Evolutionary conservation across 1,140 invertebrate genomes (phyloP).

Genomic region (Hydropsyche tenuis): DNA sequence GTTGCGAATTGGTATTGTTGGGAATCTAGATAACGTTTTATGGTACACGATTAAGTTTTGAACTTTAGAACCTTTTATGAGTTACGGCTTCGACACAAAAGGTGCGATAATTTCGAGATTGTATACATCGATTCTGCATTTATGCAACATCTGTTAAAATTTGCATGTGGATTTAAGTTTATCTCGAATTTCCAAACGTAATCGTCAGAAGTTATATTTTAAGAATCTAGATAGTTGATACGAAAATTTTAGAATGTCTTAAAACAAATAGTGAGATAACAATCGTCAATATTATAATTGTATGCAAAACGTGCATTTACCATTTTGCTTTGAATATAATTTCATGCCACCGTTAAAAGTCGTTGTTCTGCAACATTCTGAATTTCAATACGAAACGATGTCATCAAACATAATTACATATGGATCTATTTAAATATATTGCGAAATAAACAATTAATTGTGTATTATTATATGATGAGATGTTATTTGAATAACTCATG

Average conservation of each 20-base stretch:
- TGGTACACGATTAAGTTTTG: not conserved
- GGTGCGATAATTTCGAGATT: slow-evolving; percentile 35
- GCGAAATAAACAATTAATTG: too few relatives aligned
- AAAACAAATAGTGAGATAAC: not conserved
- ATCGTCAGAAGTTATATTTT: too few relatives aligned
- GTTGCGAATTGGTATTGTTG: not conserved
- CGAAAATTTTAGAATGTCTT: not conserved
- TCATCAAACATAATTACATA: too few relatives aligned
- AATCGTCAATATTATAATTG: slow-evolving; percentile 15
- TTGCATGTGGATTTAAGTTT: not conserved
- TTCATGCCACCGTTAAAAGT: not conserved
- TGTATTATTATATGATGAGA: too few relatives aligned
- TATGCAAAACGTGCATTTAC: slow-evolving; percentile 19
- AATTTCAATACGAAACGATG: not conserved
- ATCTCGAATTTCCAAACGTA: too few relatives aligned
- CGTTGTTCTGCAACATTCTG: not conserved
- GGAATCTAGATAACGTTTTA: too few relatives aligned
- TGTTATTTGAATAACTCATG: too few relatives aligned
- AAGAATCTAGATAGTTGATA: too few relatives aligned
- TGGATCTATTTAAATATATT: too few relatives aligned
- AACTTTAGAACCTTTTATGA: slow-evolving; percentile 29
- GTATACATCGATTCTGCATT: not conserved
- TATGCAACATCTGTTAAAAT: not conserved
- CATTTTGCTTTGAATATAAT: not conserved
- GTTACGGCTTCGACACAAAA: slow-evolving; percentile 25